Evolutionary conservation across 2,797 vertebrate genomes (phyloP).

Genomic region (Typhlichthys subterraneus): DNA sequence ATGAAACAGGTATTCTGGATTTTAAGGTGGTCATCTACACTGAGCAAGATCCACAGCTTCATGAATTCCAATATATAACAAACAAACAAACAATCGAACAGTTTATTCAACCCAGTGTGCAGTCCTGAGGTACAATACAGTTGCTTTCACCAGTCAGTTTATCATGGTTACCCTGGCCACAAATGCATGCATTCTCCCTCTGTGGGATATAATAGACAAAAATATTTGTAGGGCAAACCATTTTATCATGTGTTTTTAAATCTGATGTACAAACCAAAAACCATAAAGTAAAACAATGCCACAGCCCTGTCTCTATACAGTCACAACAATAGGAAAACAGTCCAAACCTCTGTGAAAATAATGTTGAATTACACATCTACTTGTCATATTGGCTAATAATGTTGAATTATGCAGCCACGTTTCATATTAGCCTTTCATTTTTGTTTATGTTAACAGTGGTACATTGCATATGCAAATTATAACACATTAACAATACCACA

Average conservation of each 20-base stretch:
- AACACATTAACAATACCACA: too few relatives aligned
- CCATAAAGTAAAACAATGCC: not conserved
- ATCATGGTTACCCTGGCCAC: slow-evolving; percentile 50
- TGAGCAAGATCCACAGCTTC: not conserved
- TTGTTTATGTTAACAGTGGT: too few relatives aligned
- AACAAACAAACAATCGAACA: not conserved
- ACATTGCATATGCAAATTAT: too few relatives aligned
- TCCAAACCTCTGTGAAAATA: too few relatives aligned
- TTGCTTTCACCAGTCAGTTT: slow-evolving; percentile 39
- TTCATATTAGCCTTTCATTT: too few relatives aligned
- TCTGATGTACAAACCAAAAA: not conserved
- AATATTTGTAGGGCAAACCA: not conserved
- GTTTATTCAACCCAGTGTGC: slow-evolving; percentile 30
- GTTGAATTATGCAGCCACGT: too few relatives aligned
- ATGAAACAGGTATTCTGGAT: slow-evolving; percentile 1
- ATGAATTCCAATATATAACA: not conserved
- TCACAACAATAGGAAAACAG: not conserved
- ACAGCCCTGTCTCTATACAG: not conserved
- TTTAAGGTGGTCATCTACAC: not conserved
- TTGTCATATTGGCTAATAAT: too few relatives aligned
- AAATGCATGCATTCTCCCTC: too few relatives aligned
- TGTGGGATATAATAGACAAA: not conserved
- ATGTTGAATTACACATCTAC: too few relatives aligned
- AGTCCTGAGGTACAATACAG: slow-evolving; percentile 52
- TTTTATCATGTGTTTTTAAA: not conserved